phyloP scores from a whole-genome alignment of 1,140 invertebrate genomes.

The Trachymyrmex cornetzi region DNA sequence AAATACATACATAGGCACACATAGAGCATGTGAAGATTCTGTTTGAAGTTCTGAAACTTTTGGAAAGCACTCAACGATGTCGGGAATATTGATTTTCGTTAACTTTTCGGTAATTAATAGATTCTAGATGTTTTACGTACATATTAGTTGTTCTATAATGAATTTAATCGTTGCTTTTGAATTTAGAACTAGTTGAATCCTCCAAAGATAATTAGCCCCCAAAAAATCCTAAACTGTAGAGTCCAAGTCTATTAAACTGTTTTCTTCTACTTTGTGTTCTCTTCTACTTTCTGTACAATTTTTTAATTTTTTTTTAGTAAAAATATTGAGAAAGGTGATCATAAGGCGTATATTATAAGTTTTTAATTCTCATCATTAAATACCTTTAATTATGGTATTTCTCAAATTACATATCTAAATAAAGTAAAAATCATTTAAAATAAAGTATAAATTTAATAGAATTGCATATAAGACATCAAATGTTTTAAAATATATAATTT shows the following conservation, averaged over 20 bases:
- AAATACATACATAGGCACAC: background rate
- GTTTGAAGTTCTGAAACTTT: slow-evolving; percentile 36
- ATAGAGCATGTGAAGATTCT: background rate
- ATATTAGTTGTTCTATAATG: background rate
- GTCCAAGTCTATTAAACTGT: background rate
- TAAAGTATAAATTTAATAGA: background rate
- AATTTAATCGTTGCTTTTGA: background rate
- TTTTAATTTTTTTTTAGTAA: background rate
- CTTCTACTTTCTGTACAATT: background rate
- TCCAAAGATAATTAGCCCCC: background rate
- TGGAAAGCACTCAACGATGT: slow-evolving; percentile 3
- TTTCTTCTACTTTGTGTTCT: background rate
- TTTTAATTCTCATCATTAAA: background rate
- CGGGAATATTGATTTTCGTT: slow-evolving; percentile 28
- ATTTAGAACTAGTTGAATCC: background rate
- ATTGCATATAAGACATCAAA: background rate
- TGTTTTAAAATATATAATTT: background rate
- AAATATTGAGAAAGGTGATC: background rate
- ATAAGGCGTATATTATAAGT: no score
- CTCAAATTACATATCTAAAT: slow-evolving; percentile 3
- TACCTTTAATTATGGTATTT: slow-evolving; percentile 6
- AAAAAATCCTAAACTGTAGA: background rate
- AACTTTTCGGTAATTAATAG: slow-evolving; percentile 44
- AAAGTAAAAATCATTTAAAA: background rate
- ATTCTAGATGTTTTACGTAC: background rate